Conservation (phyloP, 1,140 invertebrate species). For the Bombus breviceps region DNA sequence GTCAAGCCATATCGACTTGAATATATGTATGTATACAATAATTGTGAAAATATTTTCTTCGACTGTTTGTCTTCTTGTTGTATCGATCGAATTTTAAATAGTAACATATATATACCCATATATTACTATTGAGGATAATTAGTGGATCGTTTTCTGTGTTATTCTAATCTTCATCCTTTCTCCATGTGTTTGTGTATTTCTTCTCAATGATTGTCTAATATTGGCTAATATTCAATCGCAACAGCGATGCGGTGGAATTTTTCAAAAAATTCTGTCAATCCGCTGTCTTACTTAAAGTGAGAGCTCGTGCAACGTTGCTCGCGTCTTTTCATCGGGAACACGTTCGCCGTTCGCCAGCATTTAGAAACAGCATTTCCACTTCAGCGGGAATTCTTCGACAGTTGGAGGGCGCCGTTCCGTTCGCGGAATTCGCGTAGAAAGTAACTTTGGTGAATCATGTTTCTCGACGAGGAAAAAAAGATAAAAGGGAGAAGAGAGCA, state of each 20-base stretch:
- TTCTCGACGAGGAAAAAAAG: neutral
- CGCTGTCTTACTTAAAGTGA: slow-evolving; percentile 8
- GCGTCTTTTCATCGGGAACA: slow-evolving; percentile 28
- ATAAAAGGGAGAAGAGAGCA: no score
- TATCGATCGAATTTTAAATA: neutral
- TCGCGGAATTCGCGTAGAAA: slow-evolving; percentile 24
- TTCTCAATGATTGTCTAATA: neutral
- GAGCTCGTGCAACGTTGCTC: neutral
- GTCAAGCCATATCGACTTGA: slow-evolving; percentile 23
- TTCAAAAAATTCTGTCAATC: slow-evolving; percentile 42
- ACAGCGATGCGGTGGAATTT: neutral
- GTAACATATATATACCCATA: no score
- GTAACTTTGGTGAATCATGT: slow-evolving; percentile 35
- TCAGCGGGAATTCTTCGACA: slow-evolving; percentile 43
- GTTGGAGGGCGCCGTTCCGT: slow-evolving; percentile 13
- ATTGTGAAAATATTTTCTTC: neutral
- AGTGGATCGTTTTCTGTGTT: no score
- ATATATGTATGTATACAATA: slow-evolving; percentile 31
- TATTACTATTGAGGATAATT: no score
- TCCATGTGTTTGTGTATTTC: neutral
- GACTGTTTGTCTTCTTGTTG: neutral
- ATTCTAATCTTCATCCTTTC: no score
- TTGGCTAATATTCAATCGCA: neutral
- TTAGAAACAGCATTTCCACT: slow-evolving; percentile 47
- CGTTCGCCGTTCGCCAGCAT: slow-evolving; percentile 32